phyloP scores from a whole-genome alignment of 2,888 invertebrate genomes.

The Synergus gifuensis region DNA sequence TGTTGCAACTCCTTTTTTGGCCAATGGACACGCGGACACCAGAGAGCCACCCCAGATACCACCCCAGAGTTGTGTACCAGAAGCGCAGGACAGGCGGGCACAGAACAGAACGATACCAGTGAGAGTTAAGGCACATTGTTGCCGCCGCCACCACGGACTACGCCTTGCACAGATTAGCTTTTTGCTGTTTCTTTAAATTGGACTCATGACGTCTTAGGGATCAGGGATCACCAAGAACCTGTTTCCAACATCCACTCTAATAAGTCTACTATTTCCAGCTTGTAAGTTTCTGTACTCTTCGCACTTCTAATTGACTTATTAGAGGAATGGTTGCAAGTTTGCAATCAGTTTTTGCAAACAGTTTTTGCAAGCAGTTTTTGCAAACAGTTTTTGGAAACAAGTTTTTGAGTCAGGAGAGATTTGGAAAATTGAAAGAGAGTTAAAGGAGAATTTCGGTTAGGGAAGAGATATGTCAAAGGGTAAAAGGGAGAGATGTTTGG shows the following conservation, averaged over 20 bases:
- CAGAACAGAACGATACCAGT: conserved; percentile 73
- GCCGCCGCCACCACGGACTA: conserved; percentile 63
- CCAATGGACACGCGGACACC: conserved; percentile 60
- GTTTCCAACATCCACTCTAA: background rate
- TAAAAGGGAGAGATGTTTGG: conserved; percentile 39
- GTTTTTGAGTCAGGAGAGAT: background rate
- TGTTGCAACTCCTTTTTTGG: conserved; percentile 88
- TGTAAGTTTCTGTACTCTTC: background rate
- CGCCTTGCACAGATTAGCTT: conserved; percentile 60
- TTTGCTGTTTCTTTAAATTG: conserved; percentile 42
- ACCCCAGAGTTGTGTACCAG: conserved; percentile 69
- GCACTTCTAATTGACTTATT: background rate
- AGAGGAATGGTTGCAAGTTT: background rate
- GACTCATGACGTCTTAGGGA: conserved; percentile 32
- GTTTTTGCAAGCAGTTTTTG: background rate
- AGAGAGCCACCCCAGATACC: conserved; percentile 67
- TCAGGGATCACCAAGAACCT: conserved; percentile 9
- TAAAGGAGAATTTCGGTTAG: background rate
- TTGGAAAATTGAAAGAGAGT: background rate
- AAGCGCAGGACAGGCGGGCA: conserved; percentile 72
- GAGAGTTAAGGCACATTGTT: conserved; percentile 64
- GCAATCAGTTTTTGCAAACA: too few relatives aligned
- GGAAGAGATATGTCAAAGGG: background rate
- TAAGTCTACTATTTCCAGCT: background rate
- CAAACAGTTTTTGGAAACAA: background rate